Percentiles rank a stretch among this genome's conserved stretches.
Evolutionary conservation across 1,140 invertebrate species (phyloP).

Genomic region (Propsilocerus akamusi): DNA sequence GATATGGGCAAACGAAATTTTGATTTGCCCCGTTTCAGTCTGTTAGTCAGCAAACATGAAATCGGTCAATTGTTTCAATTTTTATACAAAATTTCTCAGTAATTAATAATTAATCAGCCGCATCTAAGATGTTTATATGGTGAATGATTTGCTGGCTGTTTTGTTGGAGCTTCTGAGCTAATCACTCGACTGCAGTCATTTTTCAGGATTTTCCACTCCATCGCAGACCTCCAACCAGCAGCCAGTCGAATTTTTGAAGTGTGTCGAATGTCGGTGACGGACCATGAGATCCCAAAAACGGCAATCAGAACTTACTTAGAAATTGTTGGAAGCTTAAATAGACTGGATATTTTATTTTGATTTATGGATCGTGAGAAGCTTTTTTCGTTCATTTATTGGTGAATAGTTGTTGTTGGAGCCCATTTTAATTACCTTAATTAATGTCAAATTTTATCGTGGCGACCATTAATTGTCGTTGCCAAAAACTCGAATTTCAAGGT

Average conservation of each 20-base stretch:
- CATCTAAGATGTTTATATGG: constrained; percentile 2
- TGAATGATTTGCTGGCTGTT: background rate
- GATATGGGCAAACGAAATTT: no score
- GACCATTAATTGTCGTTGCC: background rate
- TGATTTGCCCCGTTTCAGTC: no score
- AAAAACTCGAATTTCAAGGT: no score
- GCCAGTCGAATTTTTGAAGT: background rate
- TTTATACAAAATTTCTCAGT: no score
- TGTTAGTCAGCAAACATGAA: no score
- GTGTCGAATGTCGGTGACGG: no score
- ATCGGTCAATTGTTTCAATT: no score
- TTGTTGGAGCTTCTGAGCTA: background rate
- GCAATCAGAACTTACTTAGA: no score
- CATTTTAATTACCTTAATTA: constrained; percentile 1
- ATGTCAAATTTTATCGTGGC: background rate
- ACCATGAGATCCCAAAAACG: no score
- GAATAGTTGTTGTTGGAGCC: background rate
- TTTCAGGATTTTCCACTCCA: constrained; percentile 4
- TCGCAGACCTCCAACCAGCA: background rate
- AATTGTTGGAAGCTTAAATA: background rate
- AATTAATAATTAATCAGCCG: constrained; percentile 1
- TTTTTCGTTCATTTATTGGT: background rate
- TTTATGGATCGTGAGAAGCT: constrained; percentile 2
- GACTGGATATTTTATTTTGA: background rate
- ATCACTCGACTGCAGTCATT: background rate